Conservation (phyloP, 2,888 invertebrate genomes). For the Cephus runcator region DNA sequence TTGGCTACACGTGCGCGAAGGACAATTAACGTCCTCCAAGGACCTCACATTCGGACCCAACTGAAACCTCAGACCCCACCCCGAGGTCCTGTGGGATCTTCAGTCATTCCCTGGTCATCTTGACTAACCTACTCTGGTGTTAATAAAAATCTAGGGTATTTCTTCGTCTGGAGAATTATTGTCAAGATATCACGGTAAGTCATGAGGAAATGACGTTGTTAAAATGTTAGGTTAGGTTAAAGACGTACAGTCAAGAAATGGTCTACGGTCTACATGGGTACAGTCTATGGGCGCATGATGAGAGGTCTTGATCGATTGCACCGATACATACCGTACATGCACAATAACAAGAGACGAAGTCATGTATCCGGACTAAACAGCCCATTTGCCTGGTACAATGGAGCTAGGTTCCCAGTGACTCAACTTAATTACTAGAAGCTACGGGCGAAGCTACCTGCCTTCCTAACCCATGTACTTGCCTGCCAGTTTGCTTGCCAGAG, state of each 20-base stretch:
- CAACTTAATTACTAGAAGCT: conserved; percentile 52
- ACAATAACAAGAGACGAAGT: conserved; percentile 44
- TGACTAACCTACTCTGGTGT: background rate
- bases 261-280: background rate
- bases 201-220: background rate
- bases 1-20: background rate
- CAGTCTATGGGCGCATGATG: background rate
- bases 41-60: background rate
- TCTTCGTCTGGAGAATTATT: background rate
- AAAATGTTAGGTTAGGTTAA: background rate
- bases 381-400: conserved; percentile 53
- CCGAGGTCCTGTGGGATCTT: background rate
- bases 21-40: conserved; percentile 2
- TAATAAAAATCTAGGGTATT: background rate
- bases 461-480: background rate
- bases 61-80: background rate
- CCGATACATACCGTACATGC: conserved; percentile 40
- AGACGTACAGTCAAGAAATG: background rate
- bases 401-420: conserved; percentile 41
- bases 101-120: background rate
- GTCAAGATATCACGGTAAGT: background rate
- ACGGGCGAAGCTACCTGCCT: background rate
- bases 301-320: conserved; percentile 44
- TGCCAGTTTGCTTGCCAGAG: background rate
- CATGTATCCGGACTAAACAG: conserved; percentile 53